Evolutionary conservation across 2,113 vertebrate species (phyloP), one percentile per base, ranked within the genome.

Genomic region (Crypturellus undulatus): DNA sequence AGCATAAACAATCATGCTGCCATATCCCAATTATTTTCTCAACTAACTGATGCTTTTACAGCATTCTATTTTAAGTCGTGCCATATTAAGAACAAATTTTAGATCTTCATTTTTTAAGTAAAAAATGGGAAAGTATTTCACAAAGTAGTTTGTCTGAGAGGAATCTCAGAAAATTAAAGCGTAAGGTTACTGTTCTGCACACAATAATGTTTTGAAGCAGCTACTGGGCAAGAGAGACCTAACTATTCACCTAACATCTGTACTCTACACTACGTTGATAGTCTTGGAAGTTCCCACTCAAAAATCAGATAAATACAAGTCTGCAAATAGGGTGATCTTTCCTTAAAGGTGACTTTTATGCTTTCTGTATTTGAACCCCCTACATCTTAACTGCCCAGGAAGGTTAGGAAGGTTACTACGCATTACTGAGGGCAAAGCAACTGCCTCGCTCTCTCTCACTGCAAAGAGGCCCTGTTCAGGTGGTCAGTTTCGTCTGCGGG

Each of bases 41-140:
- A 93, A n/a, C 22, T 92, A 79, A 92, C 62, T 93, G 69, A 91
- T 54, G 51, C n/a, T 16, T 85, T 89, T 84, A 45, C 72, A 69
- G 4, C n/a, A 9, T 43, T 65, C 65, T 92, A 59, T 89, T 93
- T 91, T 77, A 89, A 91, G 49, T 42, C 91, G 40, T 19, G 38
- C 40, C 12, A 21, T 1, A 16, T 24, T 36, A 89, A 70, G 40
- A 71, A 54, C 10, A 79, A 49, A 38, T 30, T 91, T 59, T 40
- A 79, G 20, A 79, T 32, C 40, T 45, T 8, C 52, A 77, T 2
- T 25, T 5, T 28, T 52, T 30, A 68, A 90, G 32, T 49, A 64
- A 45, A 45, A 63, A 63, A 30, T 32, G 79, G 22, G 59, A 18
- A 90, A 79, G 8, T 12, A 36, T 17, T 56, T 86, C 59, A 78